These are phyloP conservation scores for Pristionchus mayeri DNA, from an alignment of 2,888 invertebrate genomes.

Conservation along the genomic window DNA sequence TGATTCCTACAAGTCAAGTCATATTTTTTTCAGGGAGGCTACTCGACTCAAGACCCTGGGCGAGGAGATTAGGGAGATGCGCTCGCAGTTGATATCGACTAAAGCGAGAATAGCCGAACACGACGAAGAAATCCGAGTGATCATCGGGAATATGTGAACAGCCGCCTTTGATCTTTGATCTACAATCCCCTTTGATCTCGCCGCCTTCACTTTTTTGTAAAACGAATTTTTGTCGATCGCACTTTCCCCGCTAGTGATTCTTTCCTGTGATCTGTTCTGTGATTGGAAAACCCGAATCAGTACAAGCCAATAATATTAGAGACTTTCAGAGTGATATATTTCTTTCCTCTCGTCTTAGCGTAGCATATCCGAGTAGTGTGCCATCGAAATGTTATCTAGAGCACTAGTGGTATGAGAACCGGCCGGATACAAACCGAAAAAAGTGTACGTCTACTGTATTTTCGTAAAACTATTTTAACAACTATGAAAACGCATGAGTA, in stretches of 20 bases:
- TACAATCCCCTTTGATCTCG: neutral
- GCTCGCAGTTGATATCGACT: conserved; percentile 25
- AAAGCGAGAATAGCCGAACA: conserved; percentile 58
- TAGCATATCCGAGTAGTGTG: neutral
- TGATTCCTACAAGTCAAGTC: neutral
- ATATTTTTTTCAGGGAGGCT: conserved; percentile 52
- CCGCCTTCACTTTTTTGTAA: neutral
- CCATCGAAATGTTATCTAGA: neutral
- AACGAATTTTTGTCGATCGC: neutral
- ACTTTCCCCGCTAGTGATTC: conserved; percentile 37
- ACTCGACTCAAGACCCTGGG: conserved; percentile 55
- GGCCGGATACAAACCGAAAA: too few relatives aligned
- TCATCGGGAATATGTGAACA: conserved; percentile 50
- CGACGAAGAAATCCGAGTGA: conserved; percentile 57
- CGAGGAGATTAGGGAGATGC: conserved; percentile 57
- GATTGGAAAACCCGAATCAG: neutral
- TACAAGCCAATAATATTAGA: conserved; percentile 5
- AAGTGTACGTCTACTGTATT: too few relatives aligned
- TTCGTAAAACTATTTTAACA: too few relatives aligned
- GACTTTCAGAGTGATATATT: neutral
- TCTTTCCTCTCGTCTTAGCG: neutral
- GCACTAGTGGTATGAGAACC: too few relatives aligned
- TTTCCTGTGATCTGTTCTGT: neutral
- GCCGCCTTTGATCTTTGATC: neutral
- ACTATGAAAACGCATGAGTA: too few relatives aligned